phyloP scores from a whole-genome alignment of 2,888 invertebrate genomes.

The Thymelicus acteon region DNA sequence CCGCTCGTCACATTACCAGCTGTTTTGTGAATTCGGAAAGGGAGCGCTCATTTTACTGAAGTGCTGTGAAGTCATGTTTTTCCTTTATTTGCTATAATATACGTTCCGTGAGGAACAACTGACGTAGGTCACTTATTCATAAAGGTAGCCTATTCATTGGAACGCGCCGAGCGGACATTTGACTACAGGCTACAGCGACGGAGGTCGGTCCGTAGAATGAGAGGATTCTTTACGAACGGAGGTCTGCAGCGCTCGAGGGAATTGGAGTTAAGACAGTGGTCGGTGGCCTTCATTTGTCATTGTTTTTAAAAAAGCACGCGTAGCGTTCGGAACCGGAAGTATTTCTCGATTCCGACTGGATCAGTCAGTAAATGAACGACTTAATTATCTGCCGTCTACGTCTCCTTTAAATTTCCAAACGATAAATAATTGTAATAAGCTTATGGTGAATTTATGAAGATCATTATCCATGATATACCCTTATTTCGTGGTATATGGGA shows the following conservation, averaged over 20 bases:
- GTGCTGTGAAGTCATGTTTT: background rate
- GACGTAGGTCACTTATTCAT: no score
- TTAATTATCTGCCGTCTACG: no score
- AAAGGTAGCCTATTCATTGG: background rate
- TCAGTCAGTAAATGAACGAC: no score
- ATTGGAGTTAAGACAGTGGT: no score
- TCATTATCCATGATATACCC: background rate
- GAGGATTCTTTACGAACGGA: background rate
- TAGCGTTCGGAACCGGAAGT: no score
- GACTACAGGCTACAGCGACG: background rate
- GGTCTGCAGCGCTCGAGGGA: background rate
- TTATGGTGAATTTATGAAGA: background rate
- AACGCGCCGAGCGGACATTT: background rate
- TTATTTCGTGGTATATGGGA: background rate
- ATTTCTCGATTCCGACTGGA: no score
- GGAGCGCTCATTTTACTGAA: background rate
- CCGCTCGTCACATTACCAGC: constrained; percentile 5
- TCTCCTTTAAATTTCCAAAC: background rate
- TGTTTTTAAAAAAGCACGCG: no score
- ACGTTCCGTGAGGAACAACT: no score
- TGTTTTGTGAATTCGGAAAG: background rate
- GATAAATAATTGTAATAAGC: background rate
- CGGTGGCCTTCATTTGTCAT: no score
- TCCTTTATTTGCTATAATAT: background rate
- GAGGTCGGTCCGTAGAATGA: background rate